Base-by-base conservation (phyloP, 2,888 invertebrate species). In the Zele albiditarsus region DNA sequence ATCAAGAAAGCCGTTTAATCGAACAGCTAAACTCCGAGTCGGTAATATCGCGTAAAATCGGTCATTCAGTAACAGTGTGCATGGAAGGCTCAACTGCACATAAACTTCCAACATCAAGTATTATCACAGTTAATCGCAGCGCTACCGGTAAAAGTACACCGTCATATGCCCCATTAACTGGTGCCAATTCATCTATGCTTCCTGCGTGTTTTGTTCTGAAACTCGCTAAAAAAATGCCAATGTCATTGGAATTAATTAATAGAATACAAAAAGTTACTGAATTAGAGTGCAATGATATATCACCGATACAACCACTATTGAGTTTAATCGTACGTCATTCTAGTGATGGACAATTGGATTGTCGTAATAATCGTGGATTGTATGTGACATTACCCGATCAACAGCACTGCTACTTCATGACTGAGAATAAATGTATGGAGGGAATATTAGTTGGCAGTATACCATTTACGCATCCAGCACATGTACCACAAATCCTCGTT, bases 321-420 rank as follows among this genome's bases (percentile, higher is more conserved):
- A 94, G 94, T 80, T 90, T 97, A 8, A 94, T 97, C 71, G 94
- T 96, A 2, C 94, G 95, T 80, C 94, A 94, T 81, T 92, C 94
- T 0, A 95, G 96, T 77, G 93, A 94, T 81, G 95, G 94, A 76
- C 92, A 94, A 81, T 91, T 94, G 84, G 92, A 94, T 83, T 94
- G 93, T 84, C 93, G 93, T 71, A 93, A 94, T 84, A 95, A 92
- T 81, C 90, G 94, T 85, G 97, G 96, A 73, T 91, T 97, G 20
- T 96, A 95, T 92, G 97, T 98, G 87, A 95, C 94, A 74, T 90
- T 98, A 65, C 97, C 98, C 0, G 98, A 97, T 87, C 98, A 98
- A 88, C 94, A 94, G 75, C 98, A 98, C 87, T 97, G 97, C 86
- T 98, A 97, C 89, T 97, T 96, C 89, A 92, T 98, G 90, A 97